A percentile compares a stretch with the other conserved stretches of the same genome.
Conservation (phyloP, 2,113 vertebrate genomes). For the Cygnus buccinator region DNA sequence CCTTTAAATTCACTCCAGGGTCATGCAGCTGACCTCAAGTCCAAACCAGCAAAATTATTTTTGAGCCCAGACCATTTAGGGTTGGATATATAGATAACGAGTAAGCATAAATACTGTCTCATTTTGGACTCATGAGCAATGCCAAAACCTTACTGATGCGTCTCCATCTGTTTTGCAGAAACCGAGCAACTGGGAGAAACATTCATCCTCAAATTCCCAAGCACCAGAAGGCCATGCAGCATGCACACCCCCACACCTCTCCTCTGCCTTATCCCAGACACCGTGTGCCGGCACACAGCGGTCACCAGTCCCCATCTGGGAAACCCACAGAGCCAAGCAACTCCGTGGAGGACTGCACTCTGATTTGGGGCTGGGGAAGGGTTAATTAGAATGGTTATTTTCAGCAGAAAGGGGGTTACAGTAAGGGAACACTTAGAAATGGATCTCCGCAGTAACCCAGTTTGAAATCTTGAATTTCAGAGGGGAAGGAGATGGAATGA, state of each 20-base stretch:
- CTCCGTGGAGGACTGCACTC: not conserved
- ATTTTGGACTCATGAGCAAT: constrained; percentile 27
- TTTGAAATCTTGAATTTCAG: not conserved
- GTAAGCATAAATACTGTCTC: not conserved
- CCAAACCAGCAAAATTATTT: not conserved
- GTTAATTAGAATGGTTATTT: not conserved
- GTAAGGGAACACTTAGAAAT: not conserved
- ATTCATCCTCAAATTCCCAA: not conserved
- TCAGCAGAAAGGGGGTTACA: not conserved
- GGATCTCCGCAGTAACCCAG: not conserved
- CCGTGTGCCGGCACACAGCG: fast-evolving
- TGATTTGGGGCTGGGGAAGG: fast-evolving
- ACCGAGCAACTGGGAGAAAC: not conserved
- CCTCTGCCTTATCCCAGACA: not conserved
- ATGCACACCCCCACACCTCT: fast-evolving
- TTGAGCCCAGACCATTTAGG: constrained; percentile 22
- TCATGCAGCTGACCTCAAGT: not conserved
- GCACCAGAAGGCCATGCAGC: not conserved
- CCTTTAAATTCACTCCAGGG: constrained; percentile 23
- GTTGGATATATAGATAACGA: constrained; percentile 30
- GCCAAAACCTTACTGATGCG: not conserved
- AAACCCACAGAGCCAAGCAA: not conserved
- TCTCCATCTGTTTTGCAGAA: not conserved
- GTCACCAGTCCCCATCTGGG: not conserved
- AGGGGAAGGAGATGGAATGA: not conserved